Base-by-base conservation (phyloP, 2,888 invertebrate genomes). In the Epinotia demarniana region DNA sequence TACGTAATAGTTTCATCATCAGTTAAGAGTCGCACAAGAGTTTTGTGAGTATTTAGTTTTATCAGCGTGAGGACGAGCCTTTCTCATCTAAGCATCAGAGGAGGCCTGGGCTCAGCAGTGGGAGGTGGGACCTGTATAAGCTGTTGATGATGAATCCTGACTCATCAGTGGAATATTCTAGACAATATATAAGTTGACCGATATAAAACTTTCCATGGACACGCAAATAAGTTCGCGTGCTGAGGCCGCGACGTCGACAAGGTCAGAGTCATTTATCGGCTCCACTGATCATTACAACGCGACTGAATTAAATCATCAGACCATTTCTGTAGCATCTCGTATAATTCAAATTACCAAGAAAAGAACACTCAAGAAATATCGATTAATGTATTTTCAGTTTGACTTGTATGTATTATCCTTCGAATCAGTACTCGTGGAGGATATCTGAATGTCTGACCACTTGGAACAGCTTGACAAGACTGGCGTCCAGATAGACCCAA, bases 161-260 rank as follows among this genome's bases (percentile, higher is more conserved):
- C 49, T 49, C 13, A 49, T 16, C 53, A 53, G n/a, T 1, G n/a
- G 53, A 53, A 53, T 53, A 53, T 53, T 53, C 53, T 53, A n/a
- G n/a, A 53, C 13, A n/a, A 8, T 53, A 53, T n/a, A n/a, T 8
- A 53, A n/a, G 53, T 53, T 53, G 13, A n/a, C 53, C 53, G 53
- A 53, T 53, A 64, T 68, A 75, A 68, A 77, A 75, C 73, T 75
- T 78, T 78, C 77, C 78, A 77, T 73, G 73, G 67, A 78, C 72
- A 69, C 61, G 71, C 60, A 77, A 70, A 71, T 57, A 58, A 46
- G 66, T 77, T 78, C 73, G 78, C 78, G 78, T 78, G 78, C 60
- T 33, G 62, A 70, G 66, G 72, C 55, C 78, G 64, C 8, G 8
- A 39, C 39, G 39, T 39, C 9, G 39, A 33, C 77, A 76, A 77